These are phyloP conservation scores for Aphodius sticticus DNA, from an alignment of 2,888 invertebrate genomes.

Conservation along the genomic window DNA sequence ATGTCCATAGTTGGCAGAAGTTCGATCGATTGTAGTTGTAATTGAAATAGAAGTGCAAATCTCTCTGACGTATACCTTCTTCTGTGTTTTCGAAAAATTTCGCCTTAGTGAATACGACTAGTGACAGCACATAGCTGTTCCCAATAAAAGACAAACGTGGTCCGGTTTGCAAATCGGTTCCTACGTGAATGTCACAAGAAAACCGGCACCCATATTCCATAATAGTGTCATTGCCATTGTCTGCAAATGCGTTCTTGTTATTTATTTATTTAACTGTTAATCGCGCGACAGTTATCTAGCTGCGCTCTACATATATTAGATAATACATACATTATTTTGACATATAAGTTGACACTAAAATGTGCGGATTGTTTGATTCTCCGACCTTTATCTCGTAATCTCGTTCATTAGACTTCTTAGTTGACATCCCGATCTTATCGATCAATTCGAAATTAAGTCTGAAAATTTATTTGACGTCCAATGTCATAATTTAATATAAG, in stretches of 20 bases:
- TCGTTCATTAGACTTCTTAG: neutral
- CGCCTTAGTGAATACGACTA: neutral
- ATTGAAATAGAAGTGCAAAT: no score
- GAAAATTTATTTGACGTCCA: neutral
- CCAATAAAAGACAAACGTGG: slow-evolving; percentile 4
- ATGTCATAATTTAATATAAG: neutral
- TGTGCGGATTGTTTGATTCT: neutral
- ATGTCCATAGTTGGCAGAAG: no score
- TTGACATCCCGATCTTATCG: neutral
- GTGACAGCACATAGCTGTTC: neutral
- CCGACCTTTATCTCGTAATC: neutral
- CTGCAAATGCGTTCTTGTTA: slow-evolving; percentile 1
- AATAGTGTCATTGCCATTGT: slow-evolving; percentile 23
- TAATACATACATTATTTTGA: neutral
- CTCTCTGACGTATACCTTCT: no score
- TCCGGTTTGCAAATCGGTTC: neutral
- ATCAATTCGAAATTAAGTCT: slow-evolving; percentile 4
- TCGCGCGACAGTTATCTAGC: neutral
- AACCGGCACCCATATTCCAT: slow-evolving; percentile 18
- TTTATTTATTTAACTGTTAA: neutral
- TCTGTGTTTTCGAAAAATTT: no score
- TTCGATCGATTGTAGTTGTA: no score
- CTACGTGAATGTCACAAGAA: slow-evolving; percentile 10
- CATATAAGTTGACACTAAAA: neutral
- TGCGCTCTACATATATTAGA: neutral